Evolutionary conservation across 2,888 invertebrate genomes (phyloP).

Genomic region (Pristionchus exspectatus): DNA sequence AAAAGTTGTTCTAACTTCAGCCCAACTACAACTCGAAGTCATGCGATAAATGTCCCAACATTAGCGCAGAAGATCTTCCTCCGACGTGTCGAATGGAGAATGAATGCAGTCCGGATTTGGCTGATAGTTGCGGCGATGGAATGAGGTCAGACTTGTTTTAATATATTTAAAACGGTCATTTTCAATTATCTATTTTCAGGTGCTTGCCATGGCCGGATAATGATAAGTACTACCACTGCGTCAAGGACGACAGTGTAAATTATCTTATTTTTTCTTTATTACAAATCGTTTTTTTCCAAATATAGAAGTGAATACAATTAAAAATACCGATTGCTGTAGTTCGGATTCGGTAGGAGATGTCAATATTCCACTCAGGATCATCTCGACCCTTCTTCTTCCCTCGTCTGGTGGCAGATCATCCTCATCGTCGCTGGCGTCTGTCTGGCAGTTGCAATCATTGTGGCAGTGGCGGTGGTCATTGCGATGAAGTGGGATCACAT

Average conservation of each 20-base stretch:
- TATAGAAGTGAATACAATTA: background rate
- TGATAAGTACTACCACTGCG: background rate
- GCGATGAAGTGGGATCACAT: background rate
- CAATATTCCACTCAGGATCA: background rate
- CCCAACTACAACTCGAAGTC: background rate
- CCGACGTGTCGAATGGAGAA: background rate
- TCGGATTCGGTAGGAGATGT: background rate
- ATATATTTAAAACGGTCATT: background rate
- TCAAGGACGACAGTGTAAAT: background rate
- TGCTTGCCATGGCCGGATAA: background rate
- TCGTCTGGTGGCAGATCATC: constrained; percentile 31
- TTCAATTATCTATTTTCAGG: background rate
- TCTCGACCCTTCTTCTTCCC: background rate
- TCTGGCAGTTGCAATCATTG: background rate
- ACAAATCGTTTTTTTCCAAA: background rate
- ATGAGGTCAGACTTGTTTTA: background rate
- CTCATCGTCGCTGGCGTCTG: background rate
- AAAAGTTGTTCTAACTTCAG: background rate
- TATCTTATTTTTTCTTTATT: too few species aligned
- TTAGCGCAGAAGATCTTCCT: background rate
- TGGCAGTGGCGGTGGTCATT: background rate
- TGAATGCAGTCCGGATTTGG: background rate
- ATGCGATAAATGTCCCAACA: background rate
- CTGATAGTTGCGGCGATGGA: background rate
- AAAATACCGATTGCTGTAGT: background rate